Conservation (phyloP, 1,140 invertebrate genomes). For the Belonocnema kinseyi region DNA sequence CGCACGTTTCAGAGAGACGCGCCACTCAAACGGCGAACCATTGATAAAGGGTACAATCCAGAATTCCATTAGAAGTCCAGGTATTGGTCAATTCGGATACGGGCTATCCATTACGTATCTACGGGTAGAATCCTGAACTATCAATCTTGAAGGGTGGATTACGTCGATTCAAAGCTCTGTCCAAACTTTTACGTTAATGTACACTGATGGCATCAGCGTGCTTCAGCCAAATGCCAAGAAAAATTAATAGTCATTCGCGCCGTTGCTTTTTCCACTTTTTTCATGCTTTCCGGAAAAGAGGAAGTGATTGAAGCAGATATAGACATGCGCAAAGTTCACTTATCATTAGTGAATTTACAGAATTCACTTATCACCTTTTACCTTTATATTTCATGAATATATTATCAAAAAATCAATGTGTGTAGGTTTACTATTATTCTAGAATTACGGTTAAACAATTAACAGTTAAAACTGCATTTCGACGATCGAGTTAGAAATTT, state of each 20-base stretch:
- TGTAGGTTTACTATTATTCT: too few species aligned
- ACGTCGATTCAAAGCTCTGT: constrained; percentile 42
- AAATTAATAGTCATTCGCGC: constrained; percentile 65
- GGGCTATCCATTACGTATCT: constrained; percentile 67
- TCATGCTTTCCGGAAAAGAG: background rate
- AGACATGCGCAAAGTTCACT: too few species aligned
- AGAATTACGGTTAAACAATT: too few species aligned
- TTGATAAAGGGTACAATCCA: constrained; percentile 64
- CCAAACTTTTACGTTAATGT: constrained; percentile 61
- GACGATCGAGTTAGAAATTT: too few species aligned
- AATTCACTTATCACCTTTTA: too few species aligned
- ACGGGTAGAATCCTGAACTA: constrained; percentile 57
- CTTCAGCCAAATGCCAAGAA: constrained; percentile 52
- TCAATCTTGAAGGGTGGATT: constrained; percentile 57
- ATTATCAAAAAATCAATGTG: too few species aligned
- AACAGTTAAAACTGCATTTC: too few species aligned
- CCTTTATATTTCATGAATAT: too few species aligned
- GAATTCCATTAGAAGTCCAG: constrained; percentile 62
- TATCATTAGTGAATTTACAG: too few species aligned
- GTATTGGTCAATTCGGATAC: constrained; percentile 62
- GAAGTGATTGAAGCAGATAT: background rate
- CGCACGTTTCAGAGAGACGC: constrained; percentile 37
- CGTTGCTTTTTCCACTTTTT: constrained; percentile 36
- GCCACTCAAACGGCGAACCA: constrained; percentile 44
- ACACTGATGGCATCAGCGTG: constrained; percentile 43